A percentile compares a stretch with the other conserved stretches of the same genome.
phyloP scores from a whole-genome alignment of 1,140 invertebrate species.

The Holotrichia oblita region DNA sequence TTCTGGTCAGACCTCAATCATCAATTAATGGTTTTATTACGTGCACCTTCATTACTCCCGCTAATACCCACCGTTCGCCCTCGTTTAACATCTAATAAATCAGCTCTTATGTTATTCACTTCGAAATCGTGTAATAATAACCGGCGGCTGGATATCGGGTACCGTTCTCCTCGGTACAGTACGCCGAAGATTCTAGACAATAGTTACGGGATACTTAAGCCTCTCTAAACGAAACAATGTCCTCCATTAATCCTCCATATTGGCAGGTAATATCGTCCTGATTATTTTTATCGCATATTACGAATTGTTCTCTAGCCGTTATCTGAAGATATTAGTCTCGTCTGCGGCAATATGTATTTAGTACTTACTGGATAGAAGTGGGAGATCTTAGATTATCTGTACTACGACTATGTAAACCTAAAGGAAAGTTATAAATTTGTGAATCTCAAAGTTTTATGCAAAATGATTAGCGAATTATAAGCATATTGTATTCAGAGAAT shows the following conservation, averaged over 20 bases:
- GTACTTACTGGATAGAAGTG: not conserved
- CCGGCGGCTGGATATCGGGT: not conserved
- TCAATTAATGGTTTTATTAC: slow-evolving; percentile 35
- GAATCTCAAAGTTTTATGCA: too few relatives aligned
- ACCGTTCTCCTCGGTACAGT: not conserved
- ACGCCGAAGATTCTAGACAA: slow-evolving; percentile 43
- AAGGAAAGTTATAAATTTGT: too few relatives aligned
- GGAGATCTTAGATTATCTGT: slow-evolving; percentile 1
- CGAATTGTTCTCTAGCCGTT: slow-evolving; percentile 48
- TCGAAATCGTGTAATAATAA: slow-evolving; percentile 27
- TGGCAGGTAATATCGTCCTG: slow-evolving; percentile 53
- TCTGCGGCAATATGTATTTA: not conserved
- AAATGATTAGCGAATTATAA: too few relatives aligned
- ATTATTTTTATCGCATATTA: slow-evolving; percentile 56
- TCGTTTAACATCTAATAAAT: slow-evolving; percentile 36
- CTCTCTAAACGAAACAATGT: slow-evolving; percentile 50
- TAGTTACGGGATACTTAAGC: slow-evolving; percentile 43
- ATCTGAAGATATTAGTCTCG: slow-evolving; percentile 42
- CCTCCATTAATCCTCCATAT: slow-evolving; percentile 55
- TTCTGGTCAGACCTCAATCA: slow-evolving; percentile 26
- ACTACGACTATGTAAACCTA: too few relatives aligned
- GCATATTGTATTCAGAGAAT: too few relatives aligned
- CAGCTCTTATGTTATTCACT: slow-evolving; percentile 33
- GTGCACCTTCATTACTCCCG: slow-evolving; percentile 34
- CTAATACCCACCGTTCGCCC: slow-evolving; percentile 16